Conservation (phyloP, 2,113 vertebrate genomes). For the Garra rufa region DNA sequence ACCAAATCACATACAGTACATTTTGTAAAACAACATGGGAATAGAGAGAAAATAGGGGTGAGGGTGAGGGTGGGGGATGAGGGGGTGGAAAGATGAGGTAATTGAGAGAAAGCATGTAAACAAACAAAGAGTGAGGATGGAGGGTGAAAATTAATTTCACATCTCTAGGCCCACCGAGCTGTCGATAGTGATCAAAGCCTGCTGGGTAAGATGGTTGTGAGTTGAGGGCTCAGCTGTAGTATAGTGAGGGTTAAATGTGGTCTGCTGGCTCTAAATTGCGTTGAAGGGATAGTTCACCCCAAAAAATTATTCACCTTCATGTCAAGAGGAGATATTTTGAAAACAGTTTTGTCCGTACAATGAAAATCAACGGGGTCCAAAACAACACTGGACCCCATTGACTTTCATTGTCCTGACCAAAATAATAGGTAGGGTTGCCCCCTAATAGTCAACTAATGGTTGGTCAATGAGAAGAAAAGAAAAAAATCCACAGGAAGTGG, state of each 20-base stretch:
- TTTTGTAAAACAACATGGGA: background rate
- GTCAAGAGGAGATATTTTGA: background rate
- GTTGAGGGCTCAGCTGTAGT: background rate
- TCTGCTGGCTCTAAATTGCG: background rate
- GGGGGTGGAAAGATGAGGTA: background rate
- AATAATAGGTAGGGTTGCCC: no score
- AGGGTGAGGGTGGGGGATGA: background rate
- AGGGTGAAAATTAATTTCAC: conserved; percentile 1
- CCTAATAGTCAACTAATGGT: no score
- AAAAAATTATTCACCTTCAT: background rate
- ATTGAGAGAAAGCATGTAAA: conserved; percentile 19
- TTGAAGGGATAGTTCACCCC: background rate
- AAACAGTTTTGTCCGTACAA: background rate
- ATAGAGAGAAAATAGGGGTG: conserved; percentile 16
- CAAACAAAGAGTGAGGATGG: background rate
- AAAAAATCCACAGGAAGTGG: no score
- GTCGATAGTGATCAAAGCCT: background rate
- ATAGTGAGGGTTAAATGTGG: background rate
- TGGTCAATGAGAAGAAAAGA: no score
- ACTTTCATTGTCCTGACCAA: background rate
- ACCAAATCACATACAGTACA: background rate
- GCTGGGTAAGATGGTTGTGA: background rate
- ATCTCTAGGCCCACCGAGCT: background rate
- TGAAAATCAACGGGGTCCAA: background rate
- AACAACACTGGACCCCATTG: no score